Percentiles rank a stretch among this genome's conserved stretches.
phyloP scores from a whole-genome alignment of 2,113 vertebrate species.

The Capreolus pygargus region DNA sequence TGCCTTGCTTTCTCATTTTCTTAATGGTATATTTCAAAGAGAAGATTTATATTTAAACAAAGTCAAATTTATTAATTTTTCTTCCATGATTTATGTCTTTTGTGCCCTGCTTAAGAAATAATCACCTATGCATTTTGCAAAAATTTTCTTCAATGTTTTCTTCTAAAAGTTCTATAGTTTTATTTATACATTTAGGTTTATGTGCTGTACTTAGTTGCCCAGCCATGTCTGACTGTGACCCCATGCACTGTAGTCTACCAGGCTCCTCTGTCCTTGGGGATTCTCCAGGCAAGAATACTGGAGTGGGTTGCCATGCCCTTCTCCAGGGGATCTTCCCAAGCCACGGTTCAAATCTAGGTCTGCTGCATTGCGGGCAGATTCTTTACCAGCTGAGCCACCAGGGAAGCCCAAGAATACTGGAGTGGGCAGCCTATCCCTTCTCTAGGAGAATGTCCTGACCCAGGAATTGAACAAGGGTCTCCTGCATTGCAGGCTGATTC shows the following conservation, averaged over 20 bases:
- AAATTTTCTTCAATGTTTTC: neutral
- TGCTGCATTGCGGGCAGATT: neutral
- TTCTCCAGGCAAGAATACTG: neutral
- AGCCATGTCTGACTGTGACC: neutral
- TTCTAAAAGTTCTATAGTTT: neutral
- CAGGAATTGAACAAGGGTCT: neutral
- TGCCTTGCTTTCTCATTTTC: neutral
- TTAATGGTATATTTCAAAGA: neutral
- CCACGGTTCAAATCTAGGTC: neutral
- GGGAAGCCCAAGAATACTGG: neutral
- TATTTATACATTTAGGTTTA: neutral
- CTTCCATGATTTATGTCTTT: neutral
- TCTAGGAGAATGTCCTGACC: neutral
- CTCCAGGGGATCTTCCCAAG: neutral
- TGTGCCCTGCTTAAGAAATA: neutral
- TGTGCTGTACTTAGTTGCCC: neutral
- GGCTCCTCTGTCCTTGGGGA: neutral
- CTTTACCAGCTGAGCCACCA: neutral
- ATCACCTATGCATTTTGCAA: neutral
- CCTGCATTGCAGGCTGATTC: neutral
- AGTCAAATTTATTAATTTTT: neutral
- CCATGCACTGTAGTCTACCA: neutral
- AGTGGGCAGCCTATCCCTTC: neutral
- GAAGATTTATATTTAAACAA: neutral
- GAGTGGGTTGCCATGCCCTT: neutral